A percentile compares a stretch with the other conserved stretches of the same genome.
Conservation (phyloP, 1,140 invertebrate genomes). For the Lasaia peninsularis region DNA sequence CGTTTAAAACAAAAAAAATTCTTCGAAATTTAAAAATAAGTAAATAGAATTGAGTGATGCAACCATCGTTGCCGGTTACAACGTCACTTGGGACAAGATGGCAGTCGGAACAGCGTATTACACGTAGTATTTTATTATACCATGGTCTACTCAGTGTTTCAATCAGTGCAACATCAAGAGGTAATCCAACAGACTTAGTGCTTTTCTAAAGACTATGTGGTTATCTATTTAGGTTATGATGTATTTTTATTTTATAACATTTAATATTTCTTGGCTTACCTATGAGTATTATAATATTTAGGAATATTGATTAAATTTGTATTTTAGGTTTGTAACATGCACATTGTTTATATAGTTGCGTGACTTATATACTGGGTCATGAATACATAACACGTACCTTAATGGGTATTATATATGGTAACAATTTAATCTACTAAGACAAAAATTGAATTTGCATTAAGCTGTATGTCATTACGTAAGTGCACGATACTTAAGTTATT, state of each 20-base stretch:
- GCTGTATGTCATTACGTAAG: slow-evolving; percentile 8
- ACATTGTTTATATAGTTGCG: slow-evolving; percentile 23
- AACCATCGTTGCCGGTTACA: no score
- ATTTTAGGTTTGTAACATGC: slow-evolving; percentile 31
- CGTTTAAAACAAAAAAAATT: no score
- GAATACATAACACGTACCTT: slow-evolving; percentile 10
- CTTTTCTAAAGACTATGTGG: slow-evolving; percentile 30
- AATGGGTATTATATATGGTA: slow-evolving; percentile 13
- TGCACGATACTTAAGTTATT: slow-evolving; percentile 10
- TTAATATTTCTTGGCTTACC: slow-evolving; percentile 27
- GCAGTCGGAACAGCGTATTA: no score
- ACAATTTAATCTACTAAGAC: slow-evolving; percentile 10
- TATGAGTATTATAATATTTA: slow-evolving; percentile 31
- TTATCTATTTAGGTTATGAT: slow-evolving; percentile 28
- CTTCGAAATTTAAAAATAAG: no score
- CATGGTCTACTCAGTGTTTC: slow-evolving; percentile 13
- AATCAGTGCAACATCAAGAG: slow-evolving; percentile 28
- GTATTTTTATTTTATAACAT: slow-evolving; percentile 1
- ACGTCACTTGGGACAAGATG: no score
- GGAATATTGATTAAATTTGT: slow-evolving; percentile 33
- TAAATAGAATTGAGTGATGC: no score
- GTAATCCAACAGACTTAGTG: slow-evolving; percentile 23
- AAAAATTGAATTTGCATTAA: neutral
- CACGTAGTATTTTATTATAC: no score
- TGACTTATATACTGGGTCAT: slow-evolving; percentile 7